Conservation (phyloP, 2,888 invertebrate species). For the Agonopterix arenella region DNA sequence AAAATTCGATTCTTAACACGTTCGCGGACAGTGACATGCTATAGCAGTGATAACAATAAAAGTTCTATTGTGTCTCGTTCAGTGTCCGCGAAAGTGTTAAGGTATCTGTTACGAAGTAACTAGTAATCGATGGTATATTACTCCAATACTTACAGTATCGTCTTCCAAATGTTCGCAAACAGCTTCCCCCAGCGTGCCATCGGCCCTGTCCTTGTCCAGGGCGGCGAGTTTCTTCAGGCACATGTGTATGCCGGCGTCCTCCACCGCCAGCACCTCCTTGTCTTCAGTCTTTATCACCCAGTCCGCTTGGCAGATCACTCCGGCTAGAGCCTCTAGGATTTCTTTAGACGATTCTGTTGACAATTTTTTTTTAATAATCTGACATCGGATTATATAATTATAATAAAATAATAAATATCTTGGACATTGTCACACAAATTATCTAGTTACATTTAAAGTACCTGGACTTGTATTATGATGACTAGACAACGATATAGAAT, state of each 20-base stretch:
- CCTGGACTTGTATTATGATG: too few species aligned
- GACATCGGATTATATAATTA: too few species aligned
- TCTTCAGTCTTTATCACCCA: constrained; percentile 74
- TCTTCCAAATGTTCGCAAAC: constrained; percentile 70
- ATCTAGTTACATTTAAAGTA: too few species aligned
- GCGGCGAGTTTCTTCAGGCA: constrained; percentile 85
- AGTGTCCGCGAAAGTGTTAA: too few species aligned
- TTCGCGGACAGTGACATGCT: too few species aligned
- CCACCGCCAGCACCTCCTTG: constrained; percentile 75
- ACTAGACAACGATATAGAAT: too few species aligned
- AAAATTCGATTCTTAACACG: too few species aligned
- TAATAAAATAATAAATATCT: too few species aligned
- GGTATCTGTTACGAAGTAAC: too few species aligned
- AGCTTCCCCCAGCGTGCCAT: constrained; percentile 75
- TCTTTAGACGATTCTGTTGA: constrained; percentile 53
- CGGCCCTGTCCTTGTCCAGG: constrained; percentile 73
- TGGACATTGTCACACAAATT: too few species aligned
- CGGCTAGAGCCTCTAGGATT: constrained; percentile 43
- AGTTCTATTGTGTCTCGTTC: too few species aligned
- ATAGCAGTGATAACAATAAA: too few species aligned
- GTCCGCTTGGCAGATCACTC: constrained; percentile 55
- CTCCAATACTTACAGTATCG: constrained; percentile 67
- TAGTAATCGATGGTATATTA: not conserved
- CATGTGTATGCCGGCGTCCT: constrained; percentile 86
- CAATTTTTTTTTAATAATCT: not conserved